A percentile compares a stretch with the other conserved stretches of the same genome.
These are phyloP conservation scores for Drosophila mimica DNA, from an alignment of 2,888 invertebrate species.

Conservation along the genomic window DNA sequence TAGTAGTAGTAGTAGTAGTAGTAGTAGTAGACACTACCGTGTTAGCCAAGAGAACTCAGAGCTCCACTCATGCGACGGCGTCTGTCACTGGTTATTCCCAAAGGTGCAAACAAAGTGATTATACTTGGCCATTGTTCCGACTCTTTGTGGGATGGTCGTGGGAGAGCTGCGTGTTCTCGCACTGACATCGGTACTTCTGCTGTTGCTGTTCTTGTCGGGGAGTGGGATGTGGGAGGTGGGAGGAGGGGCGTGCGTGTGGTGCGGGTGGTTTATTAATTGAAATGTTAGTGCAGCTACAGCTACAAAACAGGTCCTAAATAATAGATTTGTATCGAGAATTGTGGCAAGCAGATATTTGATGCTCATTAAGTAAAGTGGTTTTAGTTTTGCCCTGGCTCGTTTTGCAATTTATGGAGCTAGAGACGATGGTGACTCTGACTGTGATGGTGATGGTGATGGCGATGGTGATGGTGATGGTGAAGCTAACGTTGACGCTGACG, in stretches of 20 bases:
- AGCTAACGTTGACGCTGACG: constrained; percentile 3
- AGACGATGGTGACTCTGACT: constrained; percentile 4
- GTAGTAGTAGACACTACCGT: not conserved
- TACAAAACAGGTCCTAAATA: constrained; percentile 75
- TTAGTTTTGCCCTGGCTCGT: constrained; percentile 63
- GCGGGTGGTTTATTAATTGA: constrained; percentile 73
- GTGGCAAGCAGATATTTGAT: constrained; percentile 82
- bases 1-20: not conserved
- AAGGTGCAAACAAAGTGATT: constrained; percentile 84
- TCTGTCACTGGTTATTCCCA: constrained; percentile 81
- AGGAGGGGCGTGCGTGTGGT: constrained; percentile 41
- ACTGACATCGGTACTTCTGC: constrained; percentile 8
- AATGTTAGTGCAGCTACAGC: constrained; percentile 70
- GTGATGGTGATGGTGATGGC: not conserved
- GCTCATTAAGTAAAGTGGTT: constrained; percentile 84
- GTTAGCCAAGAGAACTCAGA: constrained; percentile 15
- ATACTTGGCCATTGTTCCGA: constrained; percentile 79
- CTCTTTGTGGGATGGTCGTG: constrained; percentile 55
- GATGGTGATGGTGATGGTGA: not conserved
- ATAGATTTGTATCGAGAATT: constrained; percentile 81
- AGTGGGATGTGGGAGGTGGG: not conserved
- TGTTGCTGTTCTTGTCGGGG: not conserved
- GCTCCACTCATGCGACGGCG: constrained; percentile 68
- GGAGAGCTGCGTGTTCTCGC: constrained; percentile 41
- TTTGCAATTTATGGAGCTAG: constrained; percentile 64